These are phyloP conservation scores for Hydrozoanthus tunicans DNA, from an alignment of 64 coral and sea anemone genomes.

Conservation along the genomic window DNA sequence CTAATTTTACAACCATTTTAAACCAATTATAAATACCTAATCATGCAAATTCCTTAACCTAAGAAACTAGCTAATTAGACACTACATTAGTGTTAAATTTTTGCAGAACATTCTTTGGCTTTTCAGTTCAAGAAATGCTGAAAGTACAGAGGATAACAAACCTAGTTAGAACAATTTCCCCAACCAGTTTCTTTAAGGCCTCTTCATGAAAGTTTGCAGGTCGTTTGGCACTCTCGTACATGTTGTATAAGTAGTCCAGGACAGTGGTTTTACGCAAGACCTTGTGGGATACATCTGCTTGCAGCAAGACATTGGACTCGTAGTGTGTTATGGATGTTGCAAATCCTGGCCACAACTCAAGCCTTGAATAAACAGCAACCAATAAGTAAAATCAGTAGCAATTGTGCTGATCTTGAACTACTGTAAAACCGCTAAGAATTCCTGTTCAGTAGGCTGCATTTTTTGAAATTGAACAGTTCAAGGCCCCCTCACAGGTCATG, in stretches of 20 bases:
- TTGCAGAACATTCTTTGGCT: too few relatives aligned
- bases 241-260: slow-evolving; percentile 74
- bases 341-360: slow-evolving; percentile 97
- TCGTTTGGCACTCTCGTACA: neutral
- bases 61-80: too few relatives aligned
- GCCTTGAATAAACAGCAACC: slow-evolving; percentile 36
- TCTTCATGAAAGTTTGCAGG: slow-evolving; percentile 64
- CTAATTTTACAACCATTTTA: too few relatives aligned
- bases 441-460: too few relatives aligned
- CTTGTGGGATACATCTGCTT: slow-evolving; percentile 93
- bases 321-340: slow-evolving; percentile 85
- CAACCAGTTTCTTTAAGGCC: slow-evolving; percentile 87
- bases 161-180: slow-evolving; percentile 92
- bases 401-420: too few relatives aligned
- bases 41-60: too few relatives aligned
- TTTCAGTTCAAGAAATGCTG: too few relatives aligned
- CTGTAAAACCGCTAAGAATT: too few relatives aligned
- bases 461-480: neutral
- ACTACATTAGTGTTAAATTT: too few relatives aligned
- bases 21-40: too few relatives aligned
- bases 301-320: slow-evolving; percentile 72
- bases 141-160: neutral
- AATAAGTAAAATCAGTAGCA: too few relatives aligned
- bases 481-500: too few relatives aligned
- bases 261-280: slow-evolving; percentile 86